Evolutionary conservation across 2,113 vertebrate genomes (phyloP).

Genomic region (Atlantisia rogersi): DNA sequence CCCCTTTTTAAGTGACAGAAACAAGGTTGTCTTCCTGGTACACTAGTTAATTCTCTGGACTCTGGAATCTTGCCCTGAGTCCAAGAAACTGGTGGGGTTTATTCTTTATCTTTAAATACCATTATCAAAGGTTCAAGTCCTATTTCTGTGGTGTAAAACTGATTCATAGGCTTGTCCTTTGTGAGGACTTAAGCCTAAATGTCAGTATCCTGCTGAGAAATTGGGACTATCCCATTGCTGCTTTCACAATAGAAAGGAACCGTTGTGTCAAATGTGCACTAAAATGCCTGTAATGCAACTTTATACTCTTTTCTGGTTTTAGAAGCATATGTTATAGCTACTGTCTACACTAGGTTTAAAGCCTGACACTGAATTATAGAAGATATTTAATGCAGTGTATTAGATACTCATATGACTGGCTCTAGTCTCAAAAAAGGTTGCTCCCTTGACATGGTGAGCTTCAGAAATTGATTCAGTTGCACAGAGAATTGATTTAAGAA

Average conservation of each 20-base stretch:
- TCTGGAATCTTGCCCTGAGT: neutral
- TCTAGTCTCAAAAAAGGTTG: neutral
- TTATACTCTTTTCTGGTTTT: conserved; percentile 22
- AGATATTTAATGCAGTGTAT: conserved; percentile 27
- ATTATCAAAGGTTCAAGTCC: neutral
- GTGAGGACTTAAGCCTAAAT: neutral
- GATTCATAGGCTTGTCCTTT: neutral
- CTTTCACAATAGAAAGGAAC: neutral
- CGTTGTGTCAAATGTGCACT: neutral
- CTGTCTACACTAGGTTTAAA: conserved; percentile 30
- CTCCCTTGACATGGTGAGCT: conserved; percentile 48
- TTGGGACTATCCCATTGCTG: neutral
- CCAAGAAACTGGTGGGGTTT: neutral
- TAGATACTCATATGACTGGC: neutral
- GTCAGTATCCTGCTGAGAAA: conserved; percentile 13
- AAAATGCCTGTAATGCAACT: conserved; percentile 13
- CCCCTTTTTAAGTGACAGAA: neutral
- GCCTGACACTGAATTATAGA: conserved; percentile 34
- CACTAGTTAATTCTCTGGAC: neutral
- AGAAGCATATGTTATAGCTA: neutral
- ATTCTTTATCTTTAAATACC: neutral
- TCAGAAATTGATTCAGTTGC: conserved; percentile 62
- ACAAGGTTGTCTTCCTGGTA: neutral
- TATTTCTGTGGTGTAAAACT: neutral
- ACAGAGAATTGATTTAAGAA: conserved; percentile 60